These are phyloP conservation scores for Galemys pyrenaicus DNA, from an alignment of 2,113 vertebrate species.

Conservation along the genomic window DNA sequence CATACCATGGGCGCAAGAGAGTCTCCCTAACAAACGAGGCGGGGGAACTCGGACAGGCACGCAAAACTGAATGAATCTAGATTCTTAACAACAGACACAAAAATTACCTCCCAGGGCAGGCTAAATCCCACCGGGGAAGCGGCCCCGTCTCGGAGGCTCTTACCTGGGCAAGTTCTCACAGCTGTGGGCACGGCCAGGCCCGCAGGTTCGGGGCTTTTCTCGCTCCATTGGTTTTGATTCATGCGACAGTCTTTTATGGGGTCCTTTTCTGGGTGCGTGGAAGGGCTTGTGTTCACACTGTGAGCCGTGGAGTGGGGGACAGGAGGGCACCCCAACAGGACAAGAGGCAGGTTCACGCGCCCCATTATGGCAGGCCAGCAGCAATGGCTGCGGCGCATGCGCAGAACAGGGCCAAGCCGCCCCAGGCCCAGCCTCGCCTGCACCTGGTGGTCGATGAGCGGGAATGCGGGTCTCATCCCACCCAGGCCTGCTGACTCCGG, in stretches of 20 bases:
- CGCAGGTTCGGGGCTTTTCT: background rate
- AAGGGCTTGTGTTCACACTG: background rate
- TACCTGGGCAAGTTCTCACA: background rate
- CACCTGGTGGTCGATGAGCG: fast-evolving
- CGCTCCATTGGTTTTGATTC: background rate
- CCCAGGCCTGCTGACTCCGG: background rate
- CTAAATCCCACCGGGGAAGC: background rate
- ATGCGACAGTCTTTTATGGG: background rate
- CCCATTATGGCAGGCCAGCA: too few relatives aligned
- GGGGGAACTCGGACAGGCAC: fast-evolving
- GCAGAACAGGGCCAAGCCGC: background rate
- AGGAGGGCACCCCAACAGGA: fast-evolving
- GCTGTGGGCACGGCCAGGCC: background rate
- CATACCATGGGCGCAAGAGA: too few relatives aligned
- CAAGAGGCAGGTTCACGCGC: too few relatives aligned
- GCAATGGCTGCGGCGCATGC: fast-evolving
- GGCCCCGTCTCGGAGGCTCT: background rate
- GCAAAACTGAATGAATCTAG: too few relatives aligned
- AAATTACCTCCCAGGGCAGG: background rate
- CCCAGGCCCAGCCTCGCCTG: too few relatives aligned
- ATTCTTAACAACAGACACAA: too few relatives aligned
- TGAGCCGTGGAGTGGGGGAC: background rate
- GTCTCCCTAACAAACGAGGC: too few relatives aligned
- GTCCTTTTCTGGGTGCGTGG: background rate
- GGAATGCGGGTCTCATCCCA: background rate